Conservation (phyloP, 2,797 vertebrate species). For the Pelodytes ibericus region DNA sequence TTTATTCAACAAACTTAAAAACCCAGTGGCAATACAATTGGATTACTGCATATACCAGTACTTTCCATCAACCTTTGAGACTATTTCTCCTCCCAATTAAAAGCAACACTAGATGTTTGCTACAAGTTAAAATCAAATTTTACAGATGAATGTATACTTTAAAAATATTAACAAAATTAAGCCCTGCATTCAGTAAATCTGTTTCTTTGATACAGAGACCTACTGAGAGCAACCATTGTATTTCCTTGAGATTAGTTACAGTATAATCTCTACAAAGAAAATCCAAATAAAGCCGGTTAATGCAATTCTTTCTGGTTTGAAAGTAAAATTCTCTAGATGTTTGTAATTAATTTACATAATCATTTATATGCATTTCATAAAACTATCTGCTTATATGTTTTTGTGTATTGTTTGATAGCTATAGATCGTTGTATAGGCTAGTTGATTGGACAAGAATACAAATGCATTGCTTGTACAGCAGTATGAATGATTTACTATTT, state of each 20-base stretch:
- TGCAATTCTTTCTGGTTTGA: not conserved
- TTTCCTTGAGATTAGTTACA: conserved; percentile 5
- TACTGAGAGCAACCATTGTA: conserved; percentile 3
- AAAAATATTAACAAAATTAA: conserved; percentile 41
- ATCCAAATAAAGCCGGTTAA: not conserved
- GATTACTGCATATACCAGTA: conserved; percentile 16
- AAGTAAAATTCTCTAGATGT: conserved; percentile 7
- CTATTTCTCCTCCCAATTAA: conserved; percentile 19
- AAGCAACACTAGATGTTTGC: conserved; percentile 30
- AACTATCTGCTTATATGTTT: not conserved
- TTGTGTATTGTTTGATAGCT: not conserved
- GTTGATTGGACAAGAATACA: not conserved
- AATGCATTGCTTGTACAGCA: not conserved
- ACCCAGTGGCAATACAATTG: conserved; percentile 8
- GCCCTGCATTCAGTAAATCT: conserved; percentile 20
- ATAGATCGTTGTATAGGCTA: not conserved
- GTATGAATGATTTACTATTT: not conserved
- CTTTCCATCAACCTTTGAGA: conserved; percentile 25
- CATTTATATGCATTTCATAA: not conserved
- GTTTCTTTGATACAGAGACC: conserved; percentile 37
- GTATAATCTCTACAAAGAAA: conserved; percentile 15
- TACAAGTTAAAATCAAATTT: conserved; percentile 37
- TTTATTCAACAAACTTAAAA: conserved; percentile 38
- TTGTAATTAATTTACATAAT: not conserved
- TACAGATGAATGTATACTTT: conserved; percentile 24